Base-by-base conservation (phyloP, 2,888 invertebrate species). In the Idaea aversata region DNA sequence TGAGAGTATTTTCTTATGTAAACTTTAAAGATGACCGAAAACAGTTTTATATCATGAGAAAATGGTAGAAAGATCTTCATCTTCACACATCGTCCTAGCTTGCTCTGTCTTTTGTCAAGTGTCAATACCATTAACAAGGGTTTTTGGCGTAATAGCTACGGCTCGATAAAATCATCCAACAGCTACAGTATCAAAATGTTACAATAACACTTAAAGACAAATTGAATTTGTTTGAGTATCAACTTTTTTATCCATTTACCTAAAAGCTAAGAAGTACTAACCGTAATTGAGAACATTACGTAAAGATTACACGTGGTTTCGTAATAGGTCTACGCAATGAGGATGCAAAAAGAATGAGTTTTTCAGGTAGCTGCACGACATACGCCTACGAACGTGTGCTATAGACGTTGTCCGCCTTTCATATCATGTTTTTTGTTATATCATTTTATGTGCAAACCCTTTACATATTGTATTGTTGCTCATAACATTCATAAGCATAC, bases 401-500 rank as follows among this genome's bases (percentile, higher is more conserved):
- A 70, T 70, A 67, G 70, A 73, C 68, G 72, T 72, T 75, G 75
- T 74, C 73, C 74, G 73, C 72, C 71, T 76, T 76, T 74, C 71
- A 71, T 71, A 68, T 69, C 58, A 67, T 66, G 63, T 76, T 80
- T 81, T 79, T 79, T 78, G 77, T 82, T 75, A 73, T 80, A 78
- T 81, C 80, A 76, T 74, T 78, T 75, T 68, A 73, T 65, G 65
- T 71, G 72, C 69, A 73, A 71, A 65, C 73, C 74, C 69, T 76
- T 76, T 74, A 78, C 76, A 7, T 47, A 38, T 13, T 3, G 73
- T 78, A 78, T 78, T 80, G 80, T 81, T 76, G 71, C 71, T 78
- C 78, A 75, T 77, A 73, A 77, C 70, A 81, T 81, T 79, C 81
- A 80, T 67, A 66, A 68, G 74, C 77, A 78, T 72, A 75, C 75